phyloP scores from a whole-genome alignment of 2,797 vertebrate species.

The Naso thynnoides region DNA sequence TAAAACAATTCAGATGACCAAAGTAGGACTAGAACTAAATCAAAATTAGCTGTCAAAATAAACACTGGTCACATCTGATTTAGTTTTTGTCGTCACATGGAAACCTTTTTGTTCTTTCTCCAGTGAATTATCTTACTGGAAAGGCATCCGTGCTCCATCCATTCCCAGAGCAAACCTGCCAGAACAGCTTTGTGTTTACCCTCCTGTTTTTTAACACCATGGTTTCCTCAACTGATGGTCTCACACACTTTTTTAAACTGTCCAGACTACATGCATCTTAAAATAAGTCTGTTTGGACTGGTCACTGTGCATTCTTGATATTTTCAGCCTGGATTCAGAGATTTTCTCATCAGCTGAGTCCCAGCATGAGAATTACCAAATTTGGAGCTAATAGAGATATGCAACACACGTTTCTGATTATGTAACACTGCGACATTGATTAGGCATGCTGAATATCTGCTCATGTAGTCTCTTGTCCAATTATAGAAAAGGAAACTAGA shows the following conservation, averaged over 20 bases:
- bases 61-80: not conserved
- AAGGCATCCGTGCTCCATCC: conserved; percentile 16
- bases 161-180: conserved; percentile 11
- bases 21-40: too few relatives aligned
- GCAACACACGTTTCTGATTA: conserved; percentile 35
- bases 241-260: not conserved
- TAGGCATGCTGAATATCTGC: conserved; percentile 55
- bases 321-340: conserved; percentile 11
- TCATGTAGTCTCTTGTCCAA: conserved; percentile 9
- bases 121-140: conserved; percentile 5
- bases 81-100: not conserved
- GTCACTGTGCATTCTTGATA: conserved; percentile 13
- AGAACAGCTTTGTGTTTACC: conserved; percentile 30
- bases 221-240: conserved; percentile 3
- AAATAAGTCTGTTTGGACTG: conserved; percentile 4
- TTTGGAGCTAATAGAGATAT: conserved; percentile 44
- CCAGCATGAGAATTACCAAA: conserved; percentile 46
- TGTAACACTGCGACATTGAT: conserved; percentile 55
- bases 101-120: conserved; percentile 15
- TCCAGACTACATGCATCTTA: not conserved
- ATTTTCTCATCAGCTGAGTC: conserved; percentile 9
- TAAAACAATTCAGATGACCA: too few relatives aligned
- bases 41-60: too few relatives aligned
- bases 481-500: conserved; percentile 23
- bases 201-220: conserved; percentile 16